Evolutionary conservation across 30 jellyfish, hydroid and myxozoan genomes (phyloP), one percentile per base, ranked within the genome.

Genomic region (Hydractinia echinata): DNA sequence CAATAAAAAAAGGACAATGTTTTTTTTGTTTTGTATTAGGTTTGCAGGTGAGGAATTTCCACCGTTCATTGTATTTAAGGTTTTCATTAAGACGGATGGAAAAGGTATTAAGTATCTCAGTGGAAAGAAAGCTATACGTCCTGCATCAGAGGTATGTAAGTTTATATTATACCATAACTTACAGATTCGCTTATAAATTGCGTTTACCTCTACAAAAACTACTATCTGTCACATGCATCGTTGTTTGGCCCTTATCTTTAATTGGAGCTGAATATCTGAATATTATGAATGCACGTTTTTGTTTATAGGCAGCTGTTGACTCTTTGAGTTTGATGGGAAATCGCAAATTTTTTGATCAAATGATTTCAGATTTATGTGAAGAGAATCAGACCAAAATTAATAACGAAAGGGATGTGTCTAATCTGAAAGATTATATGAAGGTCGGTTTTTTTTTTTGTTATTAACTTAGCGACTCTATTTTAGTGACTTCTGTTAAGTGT

Each of bases 21-120:
- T 16, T 58, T 58, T 11, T 58, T 58, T 11, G 15, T 58, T 6
- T 64, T n/a, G 10, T 6, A 6, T 53, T 69, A 90, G 97, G 66
- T 90, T 90, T 85, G 84, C 95, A 14, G 97, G 97, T 0, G 21
- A 84, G 18, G 95, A 90, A 48, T 90, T 90, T 85, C 97, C 97
- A 53, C 97, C 97, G 11, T 77, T 54, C 83, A 85, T 90, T 44
- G 95, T 90, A 54, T 90, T 90, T 85, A 90, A 90, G 77, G 91
- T 90, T 4, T 90, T 83, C 94, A 61, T 85, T 44, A 90, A 90
- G 66, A 85, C 90, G 70, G 82, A 54, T 85, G 95, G 95, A 6
- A 68, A 53, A 48, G 95, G 96, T 55, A 13, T 89, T 82, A 84
- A 85, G 79, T 90, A 90, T 70, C 54, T 90, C 66, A 84, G 92